Conservation (phyloP, 2,888 invertebrate species). For the Dryocosmus kuriphilus region DNA sequence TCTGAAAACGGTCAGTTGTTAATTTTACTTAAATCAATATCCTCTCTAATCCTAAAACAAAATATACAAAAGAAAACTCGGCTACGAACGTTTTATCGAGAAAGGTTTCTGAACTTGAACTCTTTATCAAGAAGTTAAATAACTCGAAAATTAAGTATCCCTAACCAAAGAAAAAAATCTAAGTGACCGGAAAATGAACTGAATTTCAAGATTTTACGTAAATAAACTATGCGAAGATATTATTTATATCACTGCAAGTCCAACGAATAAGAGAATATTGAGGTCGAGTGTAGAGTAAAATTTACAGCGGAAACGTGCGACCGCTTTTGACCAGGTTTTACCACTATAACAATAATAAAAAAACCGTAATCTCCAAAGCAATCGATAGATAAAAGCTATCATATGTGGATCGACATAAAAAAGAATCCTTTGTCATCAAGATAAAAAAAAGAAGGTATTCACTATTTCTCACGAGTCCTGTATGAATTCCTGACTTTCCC, state of each 20-base stretch:
- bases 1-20: neutral
- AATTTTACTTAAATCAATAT: neutral
- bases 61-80: neutral
- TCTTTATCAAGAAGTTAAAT: neutral
- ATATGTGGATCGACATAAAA: constrained; percentile 11
- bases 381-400: constrained; percentile 2
- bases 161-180: neutral
- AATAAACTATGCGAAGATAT: constrained; percentile 16
- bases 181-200: neutral
- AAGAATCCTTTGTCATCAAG: constrained; percentile 31
- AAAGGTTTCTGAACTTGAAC: neutral
- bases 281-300: constrained; percentile 31
- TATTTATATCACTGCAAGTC: constrained; percentile 29
- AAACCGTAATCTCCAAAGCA: constrained; percentile 13
- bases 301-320: constrained; percentile 21
- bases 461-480: constrained; percentile 33
- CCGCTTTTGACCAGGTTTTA: constrained; percentile 37
- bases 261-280: constrained; percentile 17
- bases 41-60: neutral
- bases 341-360: constrained; percentile 17
- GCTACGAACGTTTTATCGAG: neutral
- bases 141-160: neutral
- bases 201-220: constrained; percentile 15
- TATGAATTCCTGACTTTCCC: constrained; percentile 20
- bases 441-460: neutral